These are phyloP conservation scores for Agriopis aurantiaria DNA, from an alignment of 2,888 invertebrate species.

Conservation along the genomic window DNA sequence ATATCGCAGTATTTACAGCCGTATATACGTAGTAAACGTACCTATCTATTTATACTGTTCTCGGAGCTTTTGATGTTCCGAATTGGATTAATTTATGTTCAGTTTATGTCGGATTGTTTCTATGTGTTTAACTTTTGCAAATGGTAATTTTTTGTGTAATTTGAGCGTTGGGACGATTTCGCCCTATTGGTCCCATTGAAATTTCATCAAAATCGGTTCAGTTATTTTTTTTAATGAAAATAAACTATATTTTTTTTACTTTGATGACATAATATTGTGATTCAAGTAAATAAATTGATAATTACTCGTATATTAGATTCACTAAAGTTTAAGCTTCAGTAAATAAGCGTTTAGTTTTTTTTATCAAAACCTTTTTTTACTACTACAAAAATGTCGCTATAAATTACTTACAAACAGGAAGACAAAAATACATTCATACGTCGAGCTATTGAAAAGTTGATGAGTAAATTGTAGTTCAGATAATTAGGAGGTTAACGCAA, in stretches of 20 bases:
- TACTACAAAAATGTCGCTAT: not conserved
- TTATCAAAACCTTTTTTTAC: too few relatives aligned
- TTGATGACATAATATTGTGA: too few relatives aligned
- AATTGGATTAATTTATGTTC: slow-evolving; percentile 20
- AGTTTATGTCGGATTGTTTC: slow-evolving; percentile 17
- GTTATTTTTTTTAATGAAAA: too few relatives aligned
- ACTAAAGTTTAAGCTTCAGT: too few relatives aligned
- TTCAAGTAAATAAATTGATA: too few relatives aligned
- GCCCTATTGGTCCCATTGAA: too few relatives aligned
- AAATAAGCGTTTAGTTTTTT: too few relatives aligned
- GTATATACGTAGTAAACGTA: not conserved
- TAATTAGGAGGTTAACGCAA: slow-evolving; percentile 55
- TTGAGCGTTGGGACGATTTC: too few relatives aligned
- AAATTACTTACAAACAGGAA: not conserved
- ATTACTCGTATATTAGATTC: too few relatives aligned
- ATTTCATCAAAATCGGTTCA: too few relatives aligned
- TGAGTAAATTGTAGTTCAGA: slow-evolving; percentile 57
- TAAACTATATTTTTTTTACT: too few relatives aligned
- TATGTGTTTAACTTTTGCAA: not conserved
- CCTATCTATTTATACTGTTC: not conserved
- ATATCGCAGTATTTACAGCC: slow-evolving; percentile 26
- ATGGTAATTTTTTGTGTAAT: not conserved
- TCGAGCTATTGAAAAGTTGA: slow-evolving; percentile 12
- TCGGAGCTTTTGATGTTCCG: slow-evolving; percentile 30
- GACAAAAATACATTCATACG: slow-evolving; percentile 1